These are phyloP conservation scores for Cephus sareptanus DNA, from an alignment of 2,888 invertebrate genomes.

Conservation along the genomic window DNA sequence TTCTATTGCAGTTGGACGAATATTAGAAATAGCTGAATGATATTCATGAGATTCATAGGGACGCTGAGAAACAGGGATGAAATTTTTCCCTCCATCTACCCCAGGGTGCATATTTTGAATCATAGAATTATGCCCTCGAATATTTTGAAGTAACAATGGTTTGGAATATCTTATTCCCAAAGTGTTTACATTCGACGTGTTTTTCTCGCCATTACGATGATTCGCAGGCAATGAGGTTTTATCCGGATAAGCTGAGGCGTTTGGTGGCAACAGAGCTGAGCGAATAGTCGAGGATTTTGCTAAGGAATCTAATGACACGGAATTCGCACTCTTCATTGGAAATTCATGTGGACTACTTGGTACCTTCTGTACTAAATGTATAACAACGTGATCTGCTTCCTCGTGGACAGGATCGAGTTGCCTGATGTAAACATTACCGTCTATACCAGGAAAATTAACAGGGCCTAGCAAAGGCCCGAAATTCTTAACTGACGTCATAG, in stretches of 20 bases:
- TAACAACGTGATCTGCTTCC: conserved; percentile 37
- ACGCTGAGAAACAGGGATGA: background rate
- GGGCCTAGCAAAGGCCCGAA: conserved; percentile 46
- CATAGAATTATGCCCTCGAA: background rate
- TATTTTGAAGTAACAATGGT: background rate
- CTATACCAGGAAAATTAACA: conserved; percentile 44
- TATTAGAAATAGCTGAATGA: background rate
- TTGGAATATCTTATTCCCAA: background rate
- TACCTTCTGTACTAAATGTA: conserved; percentile 34
- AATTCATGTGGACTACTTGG: background rate
- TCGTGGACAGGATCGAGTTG: conserved; percentile 34
- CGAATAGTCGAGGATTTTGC: background rate
- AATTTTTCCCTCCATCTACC: background rate
- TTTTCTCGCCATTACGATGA: background rate
- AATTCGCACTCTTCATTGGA: background rate
- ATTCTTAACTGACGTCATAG: background rate
- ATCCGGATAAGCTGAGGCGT: background rate
- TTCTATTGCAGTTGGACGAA: background rate
- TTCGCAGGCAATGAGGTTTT: background rate
- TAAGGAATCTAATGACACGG: background rate
- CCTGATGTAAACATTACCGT: conserved; percentile 45
- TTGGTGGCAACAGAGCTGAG: background rate
- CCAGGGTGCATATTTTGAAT: background rate
- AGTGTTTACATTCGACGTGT: background rate
- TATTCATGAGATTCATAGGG: background rate